Evolutionary conservation across 1,140 invertebrate species (phyloP).

Genomic region (Drosophila parabipectinata): DNA sequence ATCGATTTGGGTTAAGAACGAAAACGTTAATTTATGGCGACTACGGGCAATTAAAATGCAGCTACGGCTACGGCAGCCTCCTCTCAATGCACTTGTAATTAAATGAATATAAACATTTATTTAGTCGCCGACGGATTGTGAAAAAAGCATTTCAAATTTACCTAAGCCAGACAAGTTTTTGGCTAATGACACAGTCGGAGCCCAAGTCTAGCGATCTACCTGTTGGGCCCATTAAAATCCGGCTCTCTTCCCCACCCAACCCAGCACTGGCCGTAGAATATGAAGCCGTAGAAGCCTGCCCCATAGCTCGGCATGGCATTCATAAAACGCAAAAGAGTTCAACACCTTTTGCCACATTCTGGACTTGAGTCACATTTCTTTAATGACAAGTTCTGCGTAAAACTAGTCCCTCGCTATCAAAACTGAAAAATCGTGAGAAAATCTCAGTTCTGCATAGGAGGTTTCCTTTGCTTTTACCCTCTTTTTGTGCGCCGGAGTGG

Average conservation of each 20-base stretch:
- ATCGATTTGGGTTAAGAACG: conserved; percentile 79
- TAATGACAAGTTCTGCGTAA: conserved; percentile 74
- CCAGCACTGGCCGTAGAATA: not conserved
- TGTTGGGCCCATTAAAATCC: conserved; percentile 59
- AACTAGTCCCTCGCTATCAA: conserved; percentile 69
- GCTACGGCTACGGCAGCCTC: conserved; percentile 47
- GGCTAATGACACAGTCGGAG: conserved; percentile 59
- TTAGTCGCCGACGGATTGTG: conserved; percentile 59
- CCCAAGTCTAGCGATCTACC: conserved; percentile 49
- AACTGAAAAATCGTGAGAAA: conserved; percentile 76
- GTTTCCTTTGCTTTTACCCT: conserved; percentile 33
- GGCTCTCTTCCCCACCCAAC: conserved; percentile 33
- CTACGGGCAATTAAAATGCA: conserved; percentile 74
- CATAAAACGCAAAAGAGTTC: conserved; percentile 70
- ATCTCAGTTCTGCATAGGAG: conserved; percentile 63
- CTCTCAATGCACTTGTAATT: conserved; percentile 72
- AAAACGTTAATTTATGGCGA: conserved; percentile 62
- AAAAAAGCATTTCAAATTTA: conserved; percentile 62
- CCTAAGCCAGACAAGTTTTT: conserved; percentile 58
- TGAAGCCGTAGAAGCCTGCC: conserved; percentile 37
- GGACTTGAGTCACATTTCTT: conserved; percentile 55
- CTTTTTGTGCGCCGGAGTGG: conserved; percentile 17
- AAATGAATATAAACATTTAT: conserved; percentile 81
- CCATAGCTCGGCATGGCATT: conserved; percentile 15
- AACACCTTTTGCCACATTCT: conserved; percentile 61